Conservation (phyloP, 2,888 invertebrate species). For the Andrena haemorrhoa region DNA sequence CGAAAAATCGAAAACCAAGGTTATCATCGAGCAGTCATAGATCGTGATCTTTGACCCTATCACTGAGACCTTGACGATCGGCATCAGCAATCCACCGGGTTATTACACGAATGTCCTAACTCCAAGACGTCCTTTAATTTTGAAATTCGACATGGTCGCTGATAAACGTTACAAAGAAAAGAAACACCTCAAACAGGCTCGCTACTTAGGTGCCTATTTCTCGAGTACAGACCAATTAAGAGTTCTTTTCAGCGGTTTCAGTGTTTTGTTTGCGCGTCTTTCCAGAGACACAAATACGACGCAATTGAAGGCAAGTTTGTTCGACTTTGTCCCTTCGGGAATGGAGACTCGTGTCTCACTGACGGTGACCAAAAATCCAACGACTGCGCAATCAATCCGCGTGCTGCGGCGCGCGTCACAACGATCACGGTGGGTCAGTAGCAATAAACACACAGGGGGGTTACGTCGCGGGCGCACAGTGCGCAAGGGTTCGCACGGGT, state of each 20-base stretch:
- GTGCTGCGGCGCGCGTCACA: neutral
- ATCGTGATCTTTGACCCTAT: slow-evolving; percentile 34
- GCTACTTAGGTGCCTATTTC: neutral
- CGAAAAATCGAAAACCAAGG: neutral
- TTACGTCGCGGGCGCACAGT: neutral
- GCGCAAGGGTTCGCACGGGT: neutral
- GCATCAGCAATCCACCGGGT: neutral
- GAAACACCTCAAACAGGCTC: neutral
- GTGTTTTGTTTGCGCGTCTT: neutral
- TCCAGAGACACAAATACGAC: no score
- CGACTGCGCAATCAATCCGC: slow-evolving; percentile 7
- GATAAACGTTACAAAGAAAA: neutral
- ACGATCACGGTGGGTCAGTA: neutral
- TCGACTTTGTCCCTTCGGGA: neutral
- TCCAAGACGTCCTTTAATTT: neutral
- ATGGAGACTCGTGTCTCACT: neutral
- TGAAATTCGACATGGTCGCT: neutral
- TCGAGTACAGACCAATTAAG: no score
- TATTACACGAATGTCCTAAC: slow-evolving; percentile 50
- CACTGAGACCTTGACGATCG: slow-evolving; percentile 18
- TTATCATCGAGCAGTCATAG: slow-evolving; percentile 3
- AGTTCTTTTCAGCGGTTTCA: neutral
- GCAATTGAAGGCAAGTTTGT: neutral
- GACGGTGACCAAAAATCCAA: neutral
- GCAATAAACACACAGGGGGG: no score